Base-by-base conservation (phyloP, 2,797 vertebrate genomes). In the Remorina albescens region DNA sequence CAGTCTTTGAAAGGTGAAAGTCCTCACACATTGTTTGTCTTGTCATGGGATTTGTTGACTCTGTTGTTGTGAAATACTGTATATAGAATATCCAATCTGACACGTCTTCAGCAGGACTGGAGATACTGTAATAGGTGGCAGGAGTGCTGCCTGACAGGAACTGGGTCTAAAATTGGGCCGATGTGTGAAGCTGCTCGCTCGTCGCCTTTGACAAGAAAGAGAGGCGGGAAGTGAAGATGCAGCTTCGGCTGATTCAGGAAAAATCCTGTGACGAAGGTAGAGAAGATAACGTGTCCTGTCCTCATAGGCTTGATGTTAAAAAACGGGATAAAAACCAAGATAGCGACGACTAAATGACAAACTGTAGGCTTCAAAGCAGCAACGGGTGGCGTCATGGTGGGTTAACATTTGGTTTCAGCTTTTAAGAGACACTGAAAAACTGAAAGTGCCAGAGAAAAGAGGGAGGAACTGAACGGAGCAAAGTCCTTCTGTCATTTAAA, bases 1-100 rank as follows among this genome's bases (percentile, higher is more conserved):
- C 41, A 19, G 41, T 44, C n/a, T 37, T 44, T 44, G n/a, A n/a
- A 44, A n/a, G 42, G 19, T 44, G 19, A 2, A 18, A 15, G 11
- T 41, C 39, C 6, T 42, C 41, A 46, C 44, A 46, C 44, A 11
- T 46, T 46, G 19, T n/a, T 46, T n/a, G 42, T n/a, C 21, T n/a
- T 46, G 19, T 46, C 42, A n/a, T 46, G 42, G 41, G 19, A 9
- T 46, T 46, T 21, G 44, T 21, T 21, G 44, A 46, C 8, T 46
- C 9, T 46, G n/a, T n/a, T n/a, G n/a, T n/a, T n/a, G n/a, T 10
- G 44, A 46, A 10, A 46, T 10, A 46, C 44, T 46, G 44, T 21
- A 46, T 47, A 47, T 47, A 21, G 44, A 47, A 47, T 21, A 47
- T 47, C 44, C n/a, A 12, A 47, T 47, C n/a, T 47, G n/a, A 47